Conservation (phyloP, 2,113 vertebrate species). For the Dolichallabes microphthalmus region DNA sequence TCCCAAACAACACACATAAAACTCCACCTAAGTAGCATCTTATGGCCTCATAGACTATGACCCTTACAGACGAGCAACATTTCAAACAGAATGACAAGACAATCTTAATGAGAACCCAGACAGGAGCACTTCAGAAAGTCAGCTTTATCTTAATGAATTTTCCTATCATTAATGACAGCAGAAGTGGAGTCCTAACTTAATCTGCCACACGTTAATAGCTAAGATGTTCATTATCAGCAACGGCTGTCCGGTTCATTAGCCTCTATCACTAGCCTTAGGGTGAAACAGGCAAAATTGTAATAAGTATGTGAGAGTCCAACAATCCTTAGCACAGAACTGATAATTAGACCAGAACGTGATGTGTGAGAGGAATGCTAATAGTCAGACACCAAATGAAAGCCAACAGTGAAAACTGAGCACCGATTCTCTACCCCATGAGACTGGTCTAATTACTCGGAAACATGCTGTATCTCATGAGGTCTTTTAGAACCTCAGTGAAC, state of each 20-base stretch:
- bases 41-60: background rate
- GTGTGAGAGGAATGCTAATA: background rate
- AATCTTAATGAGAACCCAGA: constrained; percentile 25
- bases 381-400: background rate
- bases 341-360: constrained; percentile 12
- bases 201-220: background rate
- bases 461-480: background rate
- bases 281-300: constrained; percentile 13
- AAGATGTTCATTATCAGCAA: background rate
- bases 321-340: background rate
- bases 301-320: background rate
- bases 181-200: background rate
- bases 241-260: constrained; percentile 21
- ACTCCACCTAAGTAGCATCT: background rate
- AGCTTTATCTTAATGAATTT: background rate
- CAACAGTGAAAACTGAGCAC: background rate
- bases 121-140: constrained; percentile 7
- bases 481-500: background rate
- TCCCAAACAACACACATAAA: background rate
- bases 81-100: constrained; percentile 1
- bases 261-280: constrained; percentile 13
- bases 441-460: background rate
- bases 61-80: background rate
- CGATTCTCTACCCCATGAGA: background rate
- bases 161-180: background rate